phyloP scores from a whole-genome alignment of 2,888 invertebrate genomes.

The Pterobdella sp. region DNA sequence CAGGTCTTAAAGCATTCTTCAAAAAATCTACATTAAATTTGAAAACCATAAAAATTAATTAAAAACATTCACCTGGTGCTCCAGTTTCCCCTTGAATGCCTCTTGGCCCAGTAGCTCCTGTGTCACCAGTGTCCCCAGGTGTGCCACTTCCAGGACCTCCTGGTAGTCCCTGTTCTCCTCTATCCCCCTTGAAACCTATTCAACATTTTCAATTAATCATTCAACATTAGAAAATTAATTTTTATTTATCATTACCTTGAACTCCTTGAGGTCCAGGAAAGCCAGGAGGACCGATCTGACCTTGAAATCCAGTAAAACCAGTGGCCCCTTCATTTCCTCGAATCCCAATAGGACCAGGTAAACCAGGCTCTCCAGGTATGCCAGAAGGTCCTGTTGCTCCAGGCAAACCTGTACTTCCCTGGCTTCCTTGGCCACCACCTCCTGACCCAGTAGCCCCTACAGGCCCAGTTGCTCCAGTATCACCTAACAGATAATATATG shows the following conservation, averaged over 20 bases:
- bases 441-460: neutral
- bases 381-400: slow-evolving; percentile 28
- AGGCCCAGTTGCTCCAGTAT: slow-evolving; percentile 18
- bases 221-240: too few species aligned
- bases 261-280: slow-evolving; percentile 18
- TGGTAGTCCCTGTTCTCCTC: slow-evolving; percentile 8
- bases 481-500: neutral
- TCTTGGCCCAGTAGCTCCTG: slow-evolving; percentile 23
- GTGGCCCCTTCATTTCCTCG: slow-evolving; percentile 18
- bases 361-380: slow-evolving; percentile 21
- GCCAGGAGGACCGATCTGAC: slow-evolving; percentile 26
- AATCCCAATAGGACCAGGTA: slow-evolving; percentile 1
- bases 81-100: slow-evolving; percentile 21
- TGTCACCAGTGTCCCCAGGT: slow-evolving; percentile 23
- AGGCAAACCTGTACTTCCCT: slow-evolving; percentile 23
- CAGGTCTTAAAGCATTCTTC: neutral
- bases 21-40: neutral
- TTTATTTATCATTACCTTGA: too few species aligned
- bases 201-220: too few species aligned
- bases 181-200: slow-evolving; percentile 13
- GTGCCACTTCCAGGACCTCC: slow-evolving; percentile 25
- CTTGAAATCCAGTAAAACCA: slow-evolving; percentile 22
- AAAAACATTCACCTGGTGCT: neutral
- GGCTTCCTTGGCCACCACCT: slow-evolving; percentile 24
- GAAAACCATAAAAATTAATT: too few species aligned